phyloP scores from a whole-genome alignment of 1,140 invertebrate genomes.

The Lepidurus arcticus region DNA sequence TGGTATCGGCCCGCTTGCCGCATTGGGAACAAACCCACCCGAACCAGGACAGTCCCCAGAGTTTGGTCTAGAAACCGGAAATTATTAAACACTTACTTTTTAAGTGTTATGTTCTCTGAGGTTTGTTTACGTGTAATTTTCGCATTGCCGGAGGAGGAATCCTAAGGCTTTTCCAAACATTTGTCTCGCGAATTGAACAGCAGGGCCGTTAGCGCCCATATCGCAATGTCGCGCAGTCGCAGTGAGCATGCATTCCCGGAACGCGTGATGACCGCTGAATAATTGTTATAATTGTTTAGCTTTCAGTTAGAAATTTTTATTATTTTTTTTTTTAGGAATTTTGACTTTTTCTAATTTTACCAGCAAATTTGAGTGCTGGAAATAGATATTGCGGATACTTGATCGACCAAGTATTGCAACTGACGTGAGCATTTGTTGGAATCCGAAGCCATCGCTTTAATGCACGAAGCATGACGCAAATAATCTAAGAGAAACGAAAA shows the following conservation, averaged over 20 bases:
- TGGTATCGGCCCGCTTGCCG: not conserved
- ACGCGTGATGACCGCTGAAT: conserved; percentile 30
- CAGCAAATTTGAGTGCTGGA: conserved; percentile 32
- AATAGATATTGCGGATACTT: conserved; percentile 31
- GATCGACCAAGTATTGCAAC: conserved; percentile 32
- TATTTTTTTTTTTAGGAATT: not conserved
- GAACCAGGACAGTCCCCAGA: conserved; percentile 19
- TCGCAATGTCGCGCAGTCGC: conserved; percentile 29
- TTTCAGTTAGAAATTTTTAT: not conserved
- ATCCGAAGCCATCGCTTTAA: conserved; percentile 28
- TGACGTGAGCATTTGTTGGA: conserved; percentile 29
- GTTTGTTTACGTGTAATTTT: conserved; percentile 27
- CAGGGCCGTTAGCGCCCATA: not conserved
- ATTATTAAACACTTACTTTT: not conserved
- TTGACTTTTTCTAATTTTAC: not conserved
- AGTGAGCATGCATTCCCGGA: conserved; percentile 31
- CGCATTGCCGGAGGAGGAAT: conserved; percentile 31
- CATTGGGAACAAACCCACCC: not conserved
- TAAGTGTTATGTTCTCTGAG: not conserved
- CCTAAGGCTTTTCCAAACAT: conserved; percentile 31
- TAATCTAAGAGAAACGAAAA: conserved; percentile 21
- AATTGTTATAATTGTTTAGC: not conserved
- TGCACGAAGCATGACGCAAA: conserved; percentile 31
- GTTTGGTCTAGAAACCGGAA: conserved; percentile 26
- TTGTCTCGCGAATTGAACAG: conserved; percentile 27